phyloP scores from a whole-genome alignment of 2,888 invertebrate species.

The Leistus spinibarbis region DNA sequence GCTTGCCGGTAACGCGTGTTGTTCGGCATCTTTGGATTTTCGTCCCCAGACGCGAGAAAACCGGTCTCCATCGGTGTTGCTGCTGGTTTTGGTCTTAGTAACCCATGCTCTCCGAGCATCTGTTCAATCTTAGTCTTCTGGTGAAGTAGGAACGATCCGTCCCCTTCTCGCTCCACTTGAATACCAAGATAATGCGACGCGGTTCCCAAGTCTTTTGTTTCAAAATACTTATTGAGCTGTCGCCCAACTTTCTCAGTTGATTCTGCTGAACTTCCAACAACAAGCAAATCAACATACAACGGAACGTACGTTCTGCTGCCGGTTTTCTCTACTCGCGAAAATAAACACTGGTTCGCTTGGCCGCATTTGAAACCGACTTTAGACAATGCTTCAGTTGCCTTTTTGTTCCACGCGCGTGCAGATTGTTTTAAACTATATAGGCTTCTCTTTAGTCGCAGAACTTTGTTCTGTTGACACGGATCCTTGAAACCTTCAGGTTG shows the following conservation, averaged over 20 bases:
- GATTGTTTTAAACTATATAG: background rate
- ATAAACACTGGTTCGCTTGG: background rate
- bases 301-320: background rate
- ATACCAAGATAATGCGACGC: constrained; percentile 7
- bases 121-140: background rate
- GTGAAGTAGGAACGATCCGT: background rate
- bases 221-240: background rate
- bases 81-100: background rate
- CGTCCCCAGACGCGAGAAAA: background rate
- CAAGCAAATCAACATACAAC: constrained; percentile 5
- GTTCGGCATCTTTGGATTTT: background rate
- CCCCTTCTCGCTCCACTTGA: background rate
- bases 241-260: background rate
- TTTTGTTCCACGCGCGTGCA: background rate
- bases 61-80: background rate
- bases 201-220: constrained; percentile 5
- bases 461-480: background rate
- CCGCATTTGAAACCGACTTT: background rate
- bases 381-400: background rate
- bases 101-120: background rate
- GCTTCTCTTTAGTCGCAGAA: background rate
- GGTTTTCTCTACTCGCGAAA: background rate
- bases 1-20: background rate
- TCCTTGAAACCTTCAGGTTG: background rate
- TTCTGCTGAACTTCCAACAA: background rate